Evolutionary conservation across 2,797 vertebrate species (phyloP), one percentile per base, ranked within the genome.

Genomic region (Myiotriccus ornatus): DNA sequence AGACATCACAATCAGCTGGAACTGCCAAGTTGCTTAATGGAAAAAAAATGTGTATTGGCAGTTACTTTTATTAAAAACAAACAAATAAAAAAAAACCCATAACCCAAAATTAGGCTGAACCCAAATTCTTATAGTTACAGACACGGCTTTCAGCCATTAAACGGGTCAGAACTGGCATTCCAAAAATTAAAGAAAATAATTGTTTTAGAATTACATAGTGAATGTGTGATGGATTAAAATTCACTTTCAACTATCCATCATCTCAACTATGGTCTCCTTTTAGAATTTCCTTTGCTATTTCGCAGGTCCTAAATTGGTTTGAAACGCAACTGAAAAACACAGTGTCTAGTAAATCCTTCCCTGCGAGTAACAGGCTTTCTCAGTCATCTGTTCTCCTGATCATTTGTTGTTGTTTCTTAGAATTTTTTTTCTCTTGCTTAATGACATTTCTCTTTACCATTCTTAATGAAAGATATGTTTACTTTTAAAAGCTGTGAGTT

Each of bases 11-110:
- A 12, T 87, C 68, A 75, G 37, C 10, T 46, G 43, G 32, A 34
- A 35, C 46, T 95, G 81, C 75, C 86, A 95, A 71, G 35, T 89
- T 92, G 64, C 63, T 82, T 92, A 71, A 94, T 74, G 32, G 46
- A 32, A 81, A 71, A 94, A 91, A 78, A 70, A 85, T 13, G 20
- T 62, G 21, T 82, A 63, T 81, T 93, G 86, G 81, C 81, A 79
- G 64, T 69, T 95, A 49, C 28, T 78, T 71, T 50, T 70, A 24
- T 53, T 75, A 14, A 30, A 44, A 44, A 44, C 7, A 43, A 44
- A 44, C 37, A 43, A 44, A 41, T 6, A 43, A 47, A 47, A 43
- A 23, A 43, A 18, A 12, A 17, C 21, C n/a, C n/a, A n/a, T 15
- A 37, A 30, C 2, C 8, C 5, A 9, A 65, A 62, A 41, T 43